These are phyloP conservation scores for Eriocheir sinensis DNA, from an alignment of 1,140 invertebrate genomes.

Conservation along the genomic window DNA sequence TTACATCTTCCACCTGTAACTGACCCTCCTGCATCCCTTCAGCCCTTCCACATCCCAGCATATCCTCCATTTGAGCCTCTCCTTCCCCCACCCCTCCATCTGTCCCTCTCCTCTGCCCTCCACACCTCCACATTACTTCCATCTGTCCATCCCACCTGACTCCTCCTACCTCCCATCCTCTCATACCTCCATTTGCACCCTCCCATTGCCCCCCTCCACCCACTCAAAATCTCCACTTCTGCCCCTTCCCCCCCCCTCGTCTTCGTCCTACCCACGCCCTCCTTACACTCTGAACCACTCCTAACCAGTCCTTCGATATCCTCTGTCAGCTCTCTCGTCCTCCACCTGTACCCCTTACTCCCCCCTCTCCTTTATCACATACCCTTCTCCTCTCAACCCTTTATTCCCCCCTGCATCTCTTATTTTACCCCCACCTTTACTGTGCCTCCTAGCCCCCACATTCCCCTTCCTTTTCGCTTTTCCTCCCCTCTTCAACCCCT, in stretches of 20 bases:
- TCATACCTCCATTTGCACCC: too few species aligned
- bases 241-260: too few species aligned
- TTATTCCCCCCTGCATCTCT: background rate
- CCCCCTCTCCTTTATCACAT: background rate
- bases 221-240: too few species aligned
- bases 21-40: background rate
- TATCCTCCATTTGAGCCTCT: background rate
- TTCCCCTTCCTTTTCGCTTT: background rate
- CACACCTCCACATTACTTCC: too few species aligned
- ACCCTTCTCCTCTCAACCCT: background rate
- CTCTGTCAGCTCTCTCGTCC: too few species aligned
- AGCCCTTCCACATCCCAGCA: background rate
- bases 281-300: constrained; percentile 19
- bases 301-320: background rate
- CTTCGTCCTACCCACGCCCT: background rate
- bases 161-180: too few species aligned
- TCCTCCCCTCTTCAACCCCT: background rate
- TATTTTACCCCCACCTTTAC: background rate
- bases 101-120: background rate
- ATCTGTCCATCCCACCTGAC: too few species aligned
- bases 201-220: too few species aligned
- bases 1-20: background rate
- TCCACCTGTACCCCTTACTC: background rate
- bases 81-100: background rate
- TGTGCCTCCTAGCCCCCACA: background rate